Evolutionary conservation across 53 echinoderm and acorn worm genomes (phyloP), one percentile per base, ranked within the genome.

Genomic region (Henricia sp.): DNA sequence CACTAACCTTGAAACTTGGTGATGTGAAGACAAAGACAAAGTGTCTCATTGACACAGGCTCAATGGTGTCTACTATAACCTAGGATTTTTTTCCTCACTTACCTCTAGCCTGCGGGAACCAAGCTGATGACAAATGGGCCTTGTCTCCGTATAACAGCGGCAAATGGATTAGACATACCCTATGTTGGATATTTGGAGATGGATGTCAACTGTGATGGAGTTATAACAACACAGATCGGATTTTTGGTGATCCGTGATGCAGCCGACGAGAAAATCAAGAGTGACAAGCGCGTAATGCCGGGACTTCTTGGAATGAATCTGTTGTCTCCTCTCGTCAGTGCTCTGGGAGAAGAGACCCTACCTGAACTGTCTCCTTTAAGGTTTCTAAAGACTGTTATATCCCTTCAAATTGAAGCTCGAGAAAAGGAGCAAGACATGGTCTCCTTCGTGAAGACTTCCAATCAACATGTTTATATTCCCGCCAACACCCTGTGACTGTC

Each of bases 291-390:
- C 8, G 19, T n/a, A 17, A 55, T 55, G 17, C 55, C 68, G 26
- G 68, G 68, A 19, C n/a, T 43, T 19, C 68, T 68, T 68, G 68
- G 68, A 17, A 68, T 68, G 68, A 68, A 68, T 42, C 41, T 68
- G 4, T 20, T 68, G 12, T 11, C 21, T 21, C 41, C 68, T 39
- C 28, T 68, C 1, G 34, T 68, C 23, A 43, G 0, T 16, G 6
- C 40, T 0, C 2, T 68, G 39, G 3, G 9, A 10, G 42, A 42
- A 0, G 38, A 10, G 23, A 12, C 13, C 37, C 37, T 37, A 11
- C 21, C 5, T 17, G 37, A 40, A 19, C 26, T 43, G 19, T 41
- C 68, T 42, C 26, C 68, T 3, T 37, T 68, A 20, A 20, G n/a
- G 2, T 39, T 40, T 68, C 21, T 68, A 38, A 16, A 0, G 19